Conservation (phyloP, 2,113 vertebrate genomes). For the Tachuris rubrigastra region DNA sequence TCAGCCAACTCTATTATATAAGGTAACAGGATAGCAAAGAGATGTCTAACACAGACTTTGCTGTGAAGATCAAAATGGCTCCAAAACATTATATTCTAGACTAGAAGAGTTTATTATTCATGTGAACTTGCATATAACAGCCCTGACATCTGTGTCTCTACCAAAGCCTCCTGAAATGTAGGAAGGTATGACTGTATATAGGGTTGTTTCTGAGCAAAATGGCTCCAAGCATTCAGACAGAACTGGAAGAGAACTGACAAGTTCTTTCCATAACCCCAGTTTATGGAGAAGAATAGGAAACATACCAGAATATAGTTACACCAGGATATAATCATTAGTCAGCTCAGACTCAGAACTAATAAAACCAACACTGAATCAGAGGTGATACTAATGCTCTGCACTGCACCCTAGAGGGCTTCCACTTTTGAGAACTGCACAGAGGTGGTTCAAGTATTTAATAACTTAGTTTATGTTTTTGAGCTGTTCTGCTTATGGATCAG, state of each 20-base stretch:
- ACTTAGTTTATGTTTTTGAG: neutral
- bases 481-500: neutral
- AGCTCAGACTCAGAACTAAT: neutral
- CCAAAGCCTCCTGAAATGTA: neutral
- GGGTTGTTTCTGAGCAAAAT: neutral
- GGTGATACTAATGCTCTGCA: neutral
- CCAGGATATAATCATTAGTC: neutral
- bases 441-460: neutral
- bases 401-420: neutral
- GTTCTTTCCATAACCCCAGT: neutral
- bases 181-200: neutral
- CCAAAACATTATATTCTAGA: neutral
- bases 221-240: neutral
- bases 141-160: neutral
- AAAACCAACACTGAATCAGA: neutral
- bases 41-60: neutral
- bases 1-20: neutral
- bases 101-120: neutral
- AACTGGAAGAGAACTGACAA: neutral
- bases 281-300: neutral
- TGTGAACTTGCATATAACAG: neutral
- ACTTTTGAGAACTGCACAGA: neutral
- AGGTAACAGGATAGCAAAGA: neutral
- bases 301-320: neutral
- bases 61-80: neutral